Percentiles rank a stretch among this genome's conserved stretches.
phyloP scores from a whole-genome alignment of 2,888 invertebrate genomes.

The Phragmatobia fuliginosa region DNA sequence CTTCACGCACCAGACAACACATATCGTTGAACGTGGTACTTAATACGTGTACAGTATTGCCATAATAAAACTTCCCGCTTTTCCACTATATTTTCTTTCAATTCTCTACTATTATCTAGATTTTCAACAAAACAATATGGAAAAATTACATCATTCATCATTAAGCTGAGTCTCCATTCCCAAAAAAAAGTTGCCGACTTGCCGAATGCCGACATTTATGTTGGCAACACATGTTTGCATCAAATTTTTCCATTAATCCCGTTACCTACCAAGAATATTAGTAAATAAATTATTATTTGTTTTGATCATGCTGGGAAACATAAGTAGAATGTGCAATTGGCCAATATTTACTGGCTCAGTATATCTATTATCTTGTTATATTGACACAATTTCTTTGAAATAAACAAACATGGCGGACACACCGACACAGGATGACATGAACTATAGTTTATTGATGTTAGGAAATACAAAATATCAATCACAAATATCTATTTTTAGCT shows the following conservation, averaged over 20 bases:
- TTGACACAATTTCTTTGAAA: not conserved
- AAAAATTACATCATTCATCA: not conserved
- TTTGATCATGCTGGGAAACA: too few relatives aligned
- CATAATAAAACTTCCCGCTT: not conserved
- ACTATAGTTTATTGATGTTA: too few relatives aligned
- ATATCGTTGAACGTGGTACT: too few relatives aligned
- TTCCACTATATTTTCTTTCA: not conserved
- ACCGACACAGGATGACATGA: not conserved
- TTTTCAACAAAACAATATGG: not conserved
- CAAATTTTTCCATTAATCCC: too few relatives aligned
- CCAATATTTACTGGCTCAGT: not conserved
- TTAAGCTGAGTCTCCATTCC: not conserved
- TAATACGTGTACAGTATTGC: too few relatives aligned
- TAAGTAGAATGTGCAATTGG: too few relatives aligned
- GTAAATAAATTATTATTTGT: too few relatives aligned
- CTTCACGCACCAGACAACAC: too few relatives aligned
- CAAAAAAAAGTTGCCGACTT: not conserved
- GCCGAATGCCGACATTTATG: too few relatives aligned
- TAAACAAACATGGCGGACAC: not conserved
- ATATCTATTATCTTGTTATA: not conserved
- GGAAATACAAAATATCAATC: too few relatives aligned
- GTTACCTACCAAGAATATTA: not conserved
- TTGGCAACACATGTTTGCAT: not conserved
- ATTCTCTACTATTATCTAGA: not conserved
- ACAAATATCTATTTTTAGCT: too few relatives aligned